Conservation (phyloP, 2,888 invertebrate genomes). For the Callyntrura sp. region DNA sequence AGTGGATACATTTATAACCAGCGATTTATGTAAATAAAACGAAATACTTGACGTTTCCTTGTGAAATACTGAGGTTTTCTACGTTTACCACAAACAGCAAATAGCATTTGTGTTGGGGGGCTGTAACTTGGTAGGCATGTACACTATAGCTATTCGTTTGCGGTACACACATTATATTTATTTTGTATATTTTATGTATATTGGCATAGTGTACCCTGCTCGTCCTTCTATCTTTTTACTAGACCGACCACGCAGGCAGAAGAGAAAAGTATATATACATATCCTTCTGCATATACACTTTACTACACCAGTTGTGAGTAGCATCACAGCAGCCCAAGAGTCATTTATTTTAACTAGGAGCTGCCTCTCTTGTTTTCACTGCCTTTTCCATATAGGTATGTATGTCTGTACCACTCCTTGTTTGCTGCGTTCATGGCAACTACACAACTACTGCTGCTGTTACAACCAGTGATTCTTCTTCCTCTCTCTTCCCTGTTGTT, state of each 20-base stretch:
- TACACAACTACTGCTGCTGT: not conserved
- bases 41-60: conserved; percentile 1
- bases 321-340: not conserved
- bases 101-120: not conserved
- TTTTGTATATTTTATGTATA: not conserved
- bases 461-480: not conserved
- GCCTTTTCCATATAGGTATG: conserved; percentile 7
- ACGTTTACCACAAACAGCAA: conserved; percentile 6
- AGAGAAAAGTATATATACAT: too few relatives aligned
- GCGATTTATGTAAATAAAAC: conserved; percentile 15
- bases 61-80: conserved; percentile 18
- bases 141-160: too few relatives aligned
- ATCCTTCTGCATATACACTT: too few relatives aligned
- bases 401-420: too few relatives aligned
- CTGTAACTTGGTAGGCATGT: too few relatives aligned
- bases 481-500: not conserved
- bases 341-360: conserved; percentile 32
- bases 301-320: not conserved
- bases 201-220: not conserved
- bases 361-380: conserved; percentile 37
- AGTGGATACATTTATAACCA: too few relatives aligned
- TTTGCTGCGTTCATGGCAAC: too few relatives aligned
- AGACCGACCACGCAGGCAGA: not conserved
- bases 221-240: not conserved
- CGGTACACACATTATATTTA: too few relatives aligned